Percentiles rank a stretch among this genome's conserved stretches.
Conservation (phyloP, 2,888 invertebrate species). For the Scrobipalpa atriplicella region DNA sequence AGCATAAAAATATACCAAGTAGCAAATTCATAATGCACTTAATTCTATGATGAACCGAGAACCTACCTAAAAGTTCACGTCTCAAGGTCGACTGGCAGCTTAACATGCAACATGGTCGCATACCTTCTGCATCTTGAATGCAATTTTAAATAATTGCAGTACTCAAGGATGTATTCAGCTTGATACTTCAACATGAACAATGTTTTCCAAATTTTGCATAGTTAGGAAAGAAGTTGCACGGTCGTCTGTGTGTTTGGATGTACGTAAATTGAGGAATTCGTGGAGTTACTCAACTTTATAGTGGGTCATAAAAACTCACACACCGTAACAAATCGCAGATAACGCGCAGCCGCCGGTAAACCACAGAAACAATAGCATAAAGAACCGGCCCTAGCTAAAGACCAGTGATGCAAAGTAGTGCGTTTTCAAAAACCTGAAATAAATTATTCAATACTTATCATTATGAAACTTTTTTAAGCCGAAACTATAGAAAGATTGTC, state of each 20-base stretch:
- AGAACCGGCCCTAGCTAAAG: too few species aligned
- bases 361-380: constrained; percentile 44
- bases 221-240: constrained; percentile 15
- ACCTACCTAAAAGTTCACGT: constrained; percentile 17
- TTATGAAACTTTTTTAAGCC: neutral
- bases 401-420: constrained; percentile 16
- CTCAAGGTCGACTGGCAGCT: constrained; percentile 20
- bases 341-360: constrained; percentile 48
- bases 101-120: constrained; percentile 18
- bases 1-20: constrained; percentile 9
- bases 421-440: constrained; percentile 8
- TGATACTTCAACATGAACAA: neutral
- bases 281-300: constrained; percentile 30
- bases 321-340: constrained; percentile 39
- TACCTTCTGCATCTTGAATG: constrained; percentile 22
- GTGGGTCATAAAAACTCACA: constrained; percentile 28
- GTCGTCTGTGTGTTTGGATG: constrained; percentile 12
- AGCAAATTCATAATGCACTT: constrained; percentile 2
- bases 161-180: constrained; percentile 13
- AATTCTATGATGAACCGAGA: neutral
- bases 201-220: neutral
- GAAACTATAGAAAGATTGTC: neutral
- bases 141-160: constrained; percentile 19
- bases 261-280: constrained; percentile 30
- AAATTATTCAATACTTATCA: neutral